Base-by-base conservation (phyloP, 1,140 invertebrate genomes). In the Lanistes nyassanus region DNA sequence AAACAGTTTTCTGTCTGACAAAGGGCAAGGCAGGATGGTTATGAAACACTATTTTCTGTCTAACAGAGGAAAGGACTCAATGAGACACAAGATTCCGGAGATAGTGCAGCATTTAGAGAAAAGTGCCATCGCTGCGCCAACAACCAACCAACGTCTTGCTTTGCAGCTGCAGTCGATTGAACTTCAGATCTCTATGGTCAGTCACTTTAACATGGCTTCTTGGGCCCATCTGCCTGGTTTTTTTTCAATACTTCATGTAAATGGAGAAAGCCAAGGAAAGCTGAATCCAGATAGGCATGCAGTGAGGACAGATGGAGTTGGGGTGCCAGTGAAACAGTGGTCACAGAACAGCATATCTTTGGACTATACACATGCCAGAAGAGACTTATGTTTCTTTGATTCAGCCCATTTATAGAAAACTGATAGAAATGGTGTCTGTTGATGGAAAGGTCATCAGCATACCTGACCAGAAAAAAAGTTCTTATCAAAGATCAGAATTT, bases 141-240 rank as follows among this genome's bases (percentile, higher is more conserved):
- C 71, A 6, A 56, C 78, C 36, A 73, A 74, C 29, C 79, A 82
- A 60, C 58, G 77, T 36, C 68, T 82, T 21, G 68, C 79, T 19
- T 76, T 75, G 67, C 75, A 82, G 66, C 73, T 82, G 9, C 76
- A 79, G 69, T 75, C 81, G 23, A 75, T 82, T 56, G 79, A 82
- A 34, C 65, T 80, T 36, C 73, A 82, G 66, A 82, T 82, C 26
- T 78, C 81, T 16, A 65, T 80, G 78, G 81, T 82, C 66, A 74
- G 74, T 76, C 21, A 29, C 6, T 64, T 36, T 26, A 36, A 3
- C 19, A 21, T 21, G 1, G 23, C 42, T 42, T 7, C 34, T 9
- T 65, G 26, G 23, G 7, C 56, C 31, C 23, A 6, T 23, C 56
- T 60, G n/a, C 5, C 31, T 60, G 31, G 9, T n/a, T 9, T 36